Conservation (phyloP, 1,140 invertebrate genomes). For the Pararge aegeria region DNA sequence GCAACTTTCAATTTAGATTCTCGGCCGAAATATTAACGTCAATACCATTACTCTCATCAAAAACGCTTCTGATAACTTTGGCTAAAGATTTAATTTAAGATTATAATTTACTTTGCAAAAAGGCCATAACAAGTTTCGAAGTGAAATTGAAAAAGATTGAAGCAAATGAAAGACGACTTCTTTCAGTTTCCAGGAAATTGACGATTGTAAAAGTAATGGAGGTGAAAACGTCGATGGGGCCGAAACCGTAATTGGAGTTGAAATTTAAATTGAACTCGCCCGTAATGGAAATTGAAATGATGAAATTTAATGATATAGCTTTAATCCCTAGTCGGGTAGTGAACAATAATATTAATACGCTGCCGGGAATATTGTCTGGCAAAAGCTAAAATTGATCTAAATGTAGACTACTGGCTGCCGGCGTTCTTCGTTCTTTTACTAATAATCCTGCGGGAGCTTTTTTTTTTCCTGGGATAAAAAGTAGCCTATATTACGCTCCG, state of each 20-base stretch:
- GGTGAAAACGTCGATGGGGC: constrained; percentile 12
- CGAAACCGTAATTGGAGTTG: constrained; percentile 12
- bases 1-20: not conserved
- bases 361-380: too few species aligned
- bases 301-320: not conserved
- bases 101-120: not conserved
- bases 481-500: too few species aligned
- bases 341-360: too few species aligned
- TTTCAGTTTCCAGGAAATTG: constrained; percentile 7
- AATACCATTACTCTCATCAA: not conserved
- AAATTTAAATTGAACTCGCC: constrained; percentile 13
- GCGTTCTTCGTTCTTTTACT: too few species aligned
- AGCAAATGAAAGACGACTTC: not conserved
- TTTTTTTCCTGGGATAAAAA: too few species aligned
- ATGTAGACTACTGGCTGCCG: too few species aligned
- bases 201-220: constrained; percentile 11
- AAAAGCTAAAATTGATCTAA: too few species aligned
- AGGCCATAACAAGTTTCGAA: not conserved
- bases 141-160: not conserved
- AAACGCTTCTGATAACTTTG: not conserved
- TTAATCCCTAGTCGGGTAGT: constrained; percentile 4
- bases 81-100: not conserved
- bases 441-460: too few species aligned
- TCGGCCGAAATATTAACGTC: not conserved
- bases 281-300: constrained; percentile 18